A percentile compares a stretch with the other conserved stretches of the same genome.
Conservation (phyloP, 2,888 invertebrate genomes). For the Andricus curvator region DNA sequence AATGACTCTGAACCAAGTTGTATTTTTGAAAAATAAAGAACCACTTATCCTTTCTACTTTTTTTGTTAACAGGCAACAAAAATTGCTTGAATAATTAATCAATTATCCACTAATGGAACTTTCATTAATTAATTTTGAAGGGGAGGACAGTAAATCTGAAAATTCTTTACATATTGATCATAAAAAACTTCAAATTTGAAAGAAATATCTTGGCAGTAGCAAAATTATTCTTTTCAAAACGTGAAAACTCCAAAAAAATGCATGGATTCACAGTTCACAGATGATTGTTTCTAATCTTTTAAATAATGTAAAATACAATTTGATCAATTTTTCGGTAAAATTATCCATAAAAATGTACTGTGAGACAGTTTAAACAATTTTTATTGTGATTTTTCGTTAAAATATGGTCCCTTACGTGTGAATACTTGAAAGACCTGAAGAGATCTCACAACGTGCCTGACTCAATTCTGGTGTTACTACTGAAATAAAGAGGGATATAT, state of each 20-base stretch:
- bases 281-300: neutral
- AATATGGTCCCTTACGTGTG: neutral
- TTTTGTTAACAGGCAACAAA: neutral
- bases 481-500: neutral
- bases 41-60: neutral
- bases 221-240: neutral
- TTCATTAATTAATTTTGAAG: neutral
- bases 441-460: neutral
- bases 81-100: conserved; percentile 6
- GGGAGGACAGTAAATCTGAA: neutral
- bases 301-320: too few relatives aligned
- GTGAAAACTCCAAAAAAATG: neutral
- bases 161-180: neutral
- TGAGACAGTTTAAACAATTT: too few relatives aligned
- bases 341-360: too few relatives aligned
- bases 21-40: neutral
- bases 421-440: neutral
- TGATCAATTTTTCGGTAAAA: too few relatives aligned
- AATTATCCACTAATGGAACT: neutral
- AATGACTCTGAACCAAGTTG: neutral
- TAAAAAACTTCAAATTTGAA: too few relatives aligned
- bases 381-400: neutral
- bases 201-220: too few relatives aligned
- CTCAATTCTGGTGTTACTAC: neutral
- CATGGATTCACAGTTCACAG: neutral